Conservation (phyloP, 2,888 invertebrate species). For the Lacanobia wlatinum region DNA sequence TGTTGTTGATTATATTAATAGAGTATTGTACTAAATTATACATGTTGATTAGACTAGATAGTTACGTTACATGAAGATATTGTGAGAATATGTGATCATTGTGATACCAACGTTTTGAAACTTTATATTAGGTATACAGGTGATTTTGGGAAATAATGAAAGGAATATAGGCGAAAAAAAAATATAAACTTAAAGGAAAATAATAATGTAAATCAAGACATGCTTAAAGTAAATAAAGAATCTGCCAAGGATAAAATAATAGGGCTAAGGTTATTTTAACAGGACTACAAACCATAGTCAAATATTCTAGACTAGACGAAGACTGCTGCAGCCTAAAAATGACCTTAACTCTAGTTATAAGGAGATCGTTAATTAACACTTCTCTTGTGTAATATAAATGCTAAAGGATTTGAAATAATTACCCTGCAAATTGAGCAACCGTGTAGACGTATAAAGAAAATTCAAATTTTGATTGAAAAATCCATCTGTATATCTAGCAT, state of each 20-base stretch:
- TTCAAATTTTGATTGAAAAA: neutral
- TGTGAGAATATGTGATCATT: constrained; percentile 67
- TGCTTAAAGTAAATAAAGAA: neutral
- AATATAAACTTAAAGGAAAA: constrained; percentile 5
- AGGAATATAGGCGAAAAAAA: neutral
- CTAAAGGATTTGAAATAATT: constrained; percentile 1
- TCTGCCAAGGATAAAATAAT: neutral
- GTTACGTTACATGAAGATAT: constrained; percentile 60
- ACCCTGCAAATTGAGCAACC: neutral
- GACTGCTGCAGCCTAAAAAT: neutral
- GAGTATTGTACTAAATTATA: constrained; percentile 69
- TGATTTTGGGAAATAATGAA: constrained; percentile 23
- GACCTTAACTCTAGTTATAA: neutral
- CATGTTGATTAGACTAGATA: constrained; percentile 73
- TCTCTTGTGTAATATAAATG: neutral
- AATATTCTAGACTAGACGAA: neutral
- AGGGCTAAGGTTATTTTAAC: neutral
- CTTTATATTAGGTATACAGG: constrained; percentile 65
- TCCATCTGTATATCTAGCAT: constrained; percentile 67
- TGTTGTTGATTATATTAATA: constrained; percentile 72
- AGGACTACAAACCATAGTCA: neutral
- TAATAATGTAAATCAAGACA: neutral
- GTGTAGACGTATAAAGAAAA: neutral
- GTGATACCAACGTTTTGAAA: constrained; percentile 65
- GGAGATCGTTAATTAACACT: neutral